Evolutionary conservation across 2,888 invertebrate genomes (phyloP).

Genomic region (Scaeva pyrastri): DNA sequence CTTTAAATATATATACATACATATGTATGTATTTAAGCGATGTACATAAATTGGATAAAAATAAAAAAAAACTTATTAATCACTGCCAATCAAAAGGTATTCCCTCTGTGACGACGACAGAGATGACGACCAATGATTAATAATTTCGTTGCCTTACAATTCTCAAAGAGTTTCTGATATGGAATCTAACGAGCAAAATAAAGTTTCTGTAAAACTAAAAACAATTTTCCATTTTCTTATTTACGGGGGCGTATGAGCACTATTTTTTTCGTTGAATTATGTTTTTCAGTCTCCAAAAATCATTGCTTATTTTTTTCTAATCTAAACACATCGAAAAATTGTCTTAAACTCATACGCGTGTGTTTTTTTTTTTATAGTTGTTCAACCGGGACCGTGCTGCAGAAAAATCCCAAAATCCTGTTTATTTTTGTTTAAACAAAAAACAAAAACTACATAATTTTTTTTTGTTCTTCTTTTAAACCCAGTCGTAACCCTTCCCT

Average conservation of each 20-base stretch:
- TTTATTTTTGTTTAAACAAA: slow-evolving; percentile 65
- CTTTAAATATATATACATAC: not conserved
- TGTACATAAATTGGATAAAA: not conserved
- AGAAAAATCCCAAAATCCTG: slow-evolving; percentile 55
- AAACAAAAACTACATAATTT: slow-evolving; percentile 52
- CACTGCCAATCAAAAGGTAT: slow-evolving; percentile 29
- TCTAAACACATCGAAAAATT: slow-evolving; percentile 27
- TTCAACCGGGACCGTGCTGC: slow-evolving; percentile 16
- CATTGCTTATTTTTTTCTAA: slow-evolving; percentile 1
- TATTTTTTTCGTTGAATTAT: not conserved
- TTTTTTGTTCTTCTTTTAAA: not conserved
- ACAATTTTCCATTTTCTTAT: slow-evolving; percentile 12
- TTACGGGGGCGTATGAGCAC: slow-evolving; percentile 38
- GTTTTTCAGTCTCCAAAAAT: not conserved
- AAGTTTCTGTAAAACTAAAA: slow-evolving; percentile 15
- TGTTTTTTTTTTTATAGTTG: not conserved
- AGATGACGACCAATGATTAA: slow-evolving; percentile 11
- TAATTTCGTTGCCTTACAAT: not conserved
- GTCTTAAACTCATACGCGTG: not conserved
- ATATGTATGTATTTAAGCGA: not conserved
- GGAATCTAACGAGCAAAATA: not conserved
- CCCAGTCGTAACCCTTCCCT: slow-evolving; percentile 4
- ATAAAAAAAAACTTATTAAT: slow-evolving; percentile 20
- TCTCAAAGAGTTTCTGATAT: not conserved
- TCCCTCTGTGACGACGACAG: not conserved